Conservation (phyloP, 30 jellyfish, hydroid and myxozoan genomes). For the Catostylus mosaicus region DNA sequence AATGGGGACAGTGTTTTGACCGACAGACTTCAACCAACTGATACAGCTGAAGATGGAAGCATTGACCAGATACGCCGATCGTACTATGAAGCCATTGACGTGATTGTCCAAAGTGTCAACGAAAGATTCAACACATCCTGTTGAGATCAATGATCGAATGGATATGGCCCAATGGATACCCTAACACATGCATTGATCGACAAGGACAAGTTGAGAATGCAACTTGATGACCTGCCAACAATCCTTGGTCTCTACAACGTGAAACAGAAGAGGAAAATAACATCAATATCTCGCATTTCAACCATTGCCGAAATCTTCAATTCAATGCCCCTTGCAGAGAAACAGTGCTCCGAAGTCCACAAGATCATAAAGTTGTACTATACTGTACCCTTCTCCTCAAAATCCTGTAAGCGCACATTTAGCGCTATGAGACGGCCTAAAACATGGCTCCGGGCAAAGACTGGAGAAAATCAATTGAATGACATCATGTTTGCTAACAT, state of each 20-base stretch:
- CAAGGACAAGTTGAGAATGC: constrained; percentile 45
- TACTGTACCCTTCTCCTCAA: constrained; percentile 43
- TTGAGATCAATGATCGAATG: constrained; percentile 34
- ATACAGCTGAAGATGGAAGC: constrained; percentile 28
- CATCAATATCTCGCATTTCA: constrained; percentile 45
- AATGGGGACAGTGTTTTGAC: neutral
- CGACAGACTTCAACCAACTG: constrained; percentile 22
- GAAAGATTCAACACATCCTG: constrained; percentile 37
- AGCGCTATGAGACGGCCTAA: constrained; percentile 74
- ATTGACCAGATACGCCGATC: constrained; percentile 43
- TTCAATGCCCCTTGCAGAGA: constrained; percentile 57
- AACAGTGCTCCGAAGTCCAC: constrained; percentile 60
- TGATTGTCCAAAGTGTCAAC: constrained; percentile 1
- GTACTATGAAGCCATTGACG: constrained; percentile 51
- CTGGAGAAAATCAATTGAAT: constrained; percentile 61
- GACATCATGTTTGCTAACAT: constrained; percentile 72
- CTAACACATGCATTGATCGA: constrained; percentile 32
- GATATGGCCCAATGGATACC: constrained; percentile 10
- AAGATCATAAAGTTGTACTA: constrained; percentile 41
- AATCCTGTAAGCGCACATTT: constrained; percentile 66
- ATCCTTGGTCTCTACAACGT: constrained; percentile 57
- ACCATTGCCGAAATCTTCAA: constrained; percentile 48
- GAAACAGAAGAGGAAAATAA: constrained; percentile 36
- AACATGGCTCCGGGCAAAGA: constrained; percentile 70
- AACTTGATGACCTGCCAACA: constrained; percentile 66